Percentiles rank a stretch among this genome's conserved stretches.
phyloP scores from a whole-genome alignment of 2,797 vertebrate genomes.

The Falco novaeseelandiae region DNA sequence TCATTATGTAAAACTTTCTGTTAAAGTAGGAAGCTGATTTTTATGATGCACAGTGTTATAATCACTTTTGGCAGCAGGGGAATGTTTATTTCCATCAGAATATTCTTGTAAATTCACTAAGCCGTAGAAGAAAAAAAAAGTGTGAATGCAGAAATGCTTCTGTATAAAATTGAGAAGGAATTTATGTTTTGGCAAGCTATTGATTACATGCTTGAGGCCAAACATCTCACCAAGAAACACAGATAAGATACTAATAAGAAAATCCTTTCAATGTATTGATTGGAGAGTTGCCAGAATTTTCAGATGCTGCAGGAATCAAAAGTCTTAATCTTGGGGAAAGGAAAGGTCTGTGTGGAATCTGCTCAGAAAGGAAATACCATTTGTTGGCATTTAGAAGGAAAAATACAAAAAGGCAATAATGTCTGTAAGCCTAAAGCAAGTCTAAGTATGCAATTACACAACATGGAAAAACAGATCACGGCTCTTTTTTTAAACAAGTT shows the following conservation, averaged over 20 bases:
- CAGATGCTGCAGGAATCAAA: background rate
- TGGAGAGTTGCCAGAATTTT: background rate
- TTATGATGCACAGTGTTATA: background rate
- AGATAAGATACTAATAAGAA: background rate
- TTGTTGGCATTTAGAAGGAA: background rate
- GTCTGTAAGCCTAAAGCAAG: background rate
- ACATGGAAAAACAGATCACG: background rate
- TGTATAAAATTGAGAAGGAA: background rate
- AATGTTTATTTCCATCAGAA: background rate
- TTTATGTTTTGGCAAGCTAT: background rate
- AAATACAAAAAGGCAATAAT: background rate
- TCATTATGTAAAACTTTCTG: background rate
- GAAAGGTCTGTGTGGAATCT: background rate
- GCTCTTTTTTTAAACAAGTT: background rate
- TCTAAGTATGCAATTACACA: background rate
- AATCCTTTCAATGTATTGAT: background rate
- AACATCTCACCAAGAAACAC: background rate
- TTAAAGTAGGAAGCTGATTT: background rate
- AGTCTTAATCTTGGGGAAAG: background rate
- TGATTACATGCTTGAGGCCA: background rate
- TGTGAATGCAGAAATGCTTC: background rate
- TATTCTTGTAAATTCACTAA: slow-evolving; percentile 1
- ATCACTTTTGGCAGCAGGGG: background rate
- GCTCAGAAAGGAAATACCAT: background rate
- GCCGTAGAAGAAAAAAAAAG: background rate